These are phyloP conservation scores for Prionchulus punctatus DNA, from an alignment of 2,888 invertebrate species.

Conservation along the genomic window DNA sequence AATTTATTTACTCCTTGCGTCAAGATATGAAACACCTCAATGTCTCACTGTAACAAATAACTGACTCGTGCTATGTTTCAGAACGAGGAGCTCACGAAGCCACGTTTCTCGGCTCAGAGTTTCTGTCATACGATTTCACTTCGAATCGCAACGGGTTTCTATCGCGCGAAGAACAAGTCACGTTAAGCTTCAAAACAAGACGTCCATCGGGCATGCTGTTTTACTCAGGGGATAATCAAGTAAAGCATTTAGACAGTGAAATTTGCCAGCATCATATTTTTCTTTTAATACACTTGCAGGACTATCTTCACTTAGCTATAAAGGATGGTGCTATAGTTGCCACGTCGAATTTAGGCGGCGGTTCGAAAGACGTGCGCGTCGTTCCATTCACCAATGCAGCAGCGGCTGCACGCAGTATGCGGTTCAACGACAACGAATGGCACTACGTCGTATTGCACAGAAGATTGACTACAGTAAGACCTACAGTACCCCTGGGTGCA, in stretches of 20 bases:
- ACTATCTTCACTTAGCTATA: slow-evolving; percentile 71
- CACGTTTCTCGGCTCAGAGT: slow-evolving; percentile 76
- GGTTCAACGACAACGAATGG: slow-evolving; percentile 92
- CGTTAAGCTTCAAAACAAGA: slow-evolving; percentile 75
- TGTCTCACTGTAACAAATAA: too few species aligned
- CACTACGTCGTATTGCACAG: slow-evolving; percentile 76
- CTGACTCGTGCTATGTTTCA: too few species aligned
- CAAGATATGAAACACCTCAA: too few species aligned
- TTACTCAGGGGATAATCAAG: slow-evolving; percentile 53
- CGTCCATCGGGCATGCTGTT: slow-evolving; percentile 77
- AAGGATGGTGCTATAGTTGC: slow-evolving; percentile 72
- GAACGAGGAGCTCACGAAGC: slow-evolving; percentile 84
- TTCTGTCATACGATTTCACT: slow-evolving; percentile 72
- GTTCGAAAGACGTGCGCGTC: slow-evolving; percentile 24
- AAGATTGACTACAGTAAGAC: slow-evolving; percentile 69
- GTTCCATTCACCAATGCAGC: neutral
- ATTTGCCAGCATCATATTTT: too few species aligned
- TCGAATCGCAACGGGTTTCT: slow-evolving; percentile 64
- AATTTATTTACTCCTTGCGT: too few species aligned
- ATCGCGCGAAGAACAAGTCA: slow-evolving; percentile 74
- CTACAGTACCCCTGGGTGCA: too few species aligned
- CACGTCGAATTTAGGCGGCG: slow-evolving; percentile 63
- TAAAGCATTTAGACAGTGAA: neutral
- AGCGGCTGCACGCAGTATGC: slow-evolving; percentile 39
- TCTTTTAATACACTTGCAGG: too few species aligned